Base-by-base conservation (phyloP, 2,797 vertebrate species). In the Myiothlypis chrysogaster region DNA sequence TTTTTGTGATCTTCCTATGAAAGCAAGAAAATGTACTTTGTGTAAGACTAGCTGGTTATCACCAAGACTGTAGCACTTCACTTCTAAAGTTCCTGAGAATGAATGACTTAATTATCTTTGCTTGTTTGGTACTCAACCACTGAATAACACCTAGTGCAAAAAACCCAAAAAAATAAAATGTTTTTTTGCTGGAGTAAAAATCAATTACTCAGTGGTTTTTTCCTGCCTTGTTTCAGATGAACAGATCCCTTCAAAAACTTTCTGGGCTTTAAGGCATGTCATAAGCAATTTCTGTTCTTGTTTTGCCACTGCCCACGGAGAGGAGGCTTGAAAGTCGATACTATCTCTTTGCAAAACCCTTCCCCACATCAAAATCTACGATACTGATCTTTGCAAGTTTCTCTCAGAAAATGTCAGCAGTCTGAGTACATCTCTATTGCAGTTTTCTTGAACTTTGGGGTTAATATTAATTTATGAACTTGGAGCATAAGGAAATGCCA, bases 251-350 rank as follows among this genome's bases (percentile, higher is more conserved):
- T 89, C 53, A 94, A 92, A 93, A 79, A 39, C 12, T 55, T 80
- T 35, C 35, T 75, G 70, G 87, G 77, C 73, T 95, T 87, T 90
- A 94, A 89, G 89, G 93, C 83, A 94, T 37, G 39, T 92, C 65
- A 50, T 69, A 91, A 90, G 78, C 43, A 55, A 80, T 85, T 93
- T 84, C 70, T 82, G 12, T 47, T 89, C 43, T 85, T 86, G 43
- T 68, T 89, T 83, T 75, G 55, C 68, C 27, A 43, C 60, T 87
- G 73, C 35, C 57, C 35, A 23, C 0, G 14, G 53, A 95, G 61
- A 78, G 41, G 43, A 65, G 63, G 23, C 49, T 78, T 85, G 64
- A 87, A 95, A 95, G 50, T 65, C 12, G 0, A 81, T 75, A 77
- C 21, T 24, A 71, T 19, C 46, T 57, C 78, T 73, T 89, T 65